Evolutionary conservation across 2,113 vertebrate genomes (phyloP).

Genomic region (Pogona vitticeps): DNA sequence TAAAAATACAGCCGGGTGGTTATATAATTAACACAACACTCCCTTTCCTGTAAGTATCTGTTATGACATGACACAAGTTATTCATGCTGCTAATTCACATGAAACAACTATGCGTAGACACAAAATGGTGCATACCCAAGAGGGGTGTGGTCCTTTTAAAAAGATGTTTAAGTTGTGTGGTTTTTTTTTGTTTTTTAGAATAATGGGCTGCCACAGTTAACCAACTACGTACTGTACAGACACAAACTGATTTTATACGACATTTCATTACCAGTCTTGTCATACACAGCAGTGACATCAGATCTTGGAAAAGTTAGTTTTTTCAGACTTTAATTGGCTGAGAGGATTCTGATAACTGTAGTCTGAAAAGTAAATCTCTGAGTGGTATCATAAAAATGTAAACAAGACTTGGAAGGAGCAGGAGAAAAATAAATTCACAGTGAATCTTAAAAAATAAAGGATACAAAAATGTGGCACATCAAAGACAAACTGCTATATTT

Average conservation of each 20-base stretch:
- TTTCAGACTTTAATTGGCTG: too few relatives aligned
- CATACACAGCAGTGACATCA: not conserved
- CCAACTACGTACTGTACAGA: not conserved
- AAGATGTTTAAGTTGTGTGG: not conserved
- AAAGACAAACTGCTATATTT: too few relatives aligned
- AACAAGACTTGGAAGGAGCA: not conserved
- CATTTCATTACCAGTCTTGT: not conserved
- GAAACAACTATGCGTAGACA: not conserved
- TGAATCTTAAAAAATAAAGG: not conserved
- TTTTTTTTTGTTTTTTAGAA: not conserved
- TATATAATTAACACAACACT: constrained; percentile 8
- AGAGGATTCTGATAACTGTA: too few relatives aligned
- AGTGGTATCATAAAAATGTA: too few relatives aligned
- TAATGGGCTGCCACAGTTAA: not conserved
- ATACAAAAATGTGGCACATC: not conserved
- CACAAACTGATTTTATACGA: not conserved
- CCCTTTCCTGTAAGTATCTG: constrained; percentile 31
- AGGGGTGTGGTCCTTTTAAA: constrained; percentile 10
- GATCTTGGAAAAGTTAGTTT: too few relatives aligned
- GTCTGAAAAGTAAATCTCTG: too few relatives aligned
- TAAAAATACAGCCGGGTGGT: not conserved
- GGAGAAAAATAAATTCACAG: not conserved
- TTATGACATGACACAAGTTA: constrained; percentile 24
- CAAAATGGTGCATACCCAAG: not conserved
- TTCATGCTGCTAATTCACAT: constrained; percentile 12